Percentiles rank a stretch among this genome's conserved stretches.
Conservation (phyloP, 2,113 vertebrate species). For the Hydrolagus affinis region DNA sequence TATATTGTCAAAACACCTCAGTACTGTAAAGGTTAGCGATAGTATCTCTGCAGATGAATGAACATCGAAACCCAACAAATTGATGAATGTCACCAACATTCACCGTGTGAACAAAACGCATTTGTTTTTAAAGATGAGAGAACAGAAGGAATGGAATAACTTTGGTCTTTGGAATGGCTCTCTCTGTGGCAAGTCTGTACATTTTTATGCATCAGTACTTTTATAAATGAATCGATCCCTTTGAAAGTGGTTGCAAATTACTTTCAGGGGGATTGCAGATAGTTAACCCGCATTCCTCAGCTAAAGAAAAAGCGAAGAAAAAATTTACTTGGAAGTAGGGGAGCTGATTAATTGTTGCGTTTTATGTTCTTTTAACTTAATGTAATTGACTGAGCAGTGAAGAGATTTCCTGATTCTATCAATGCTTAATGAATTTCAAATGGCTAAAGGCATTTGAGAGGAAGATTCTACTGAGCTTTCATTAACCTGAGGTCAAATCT, state of each 20-base stretch:
- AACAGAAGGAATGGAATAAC: too few species aligned
- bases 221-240: too few species aligned
- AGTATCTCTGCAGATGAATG: too few species aligned
- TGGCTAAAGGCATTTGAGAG: neutral
- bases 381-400: neutral
- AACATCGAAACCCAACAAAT: too few species aligned
- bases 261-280: too few species aligned
- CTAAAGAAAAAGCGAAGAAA: neutral
- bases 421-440: neutral
- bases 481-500: constrained; percentile 3
- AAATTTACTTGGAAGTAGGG: neutral
- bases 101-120: neutral
- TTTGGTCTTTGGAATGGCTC: too few species aligned
- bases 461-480: neutral
- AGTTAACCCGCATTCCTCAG: neutral
- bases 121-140: too few species aligned
- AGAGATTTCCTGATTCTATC: neutral
- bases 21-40: too few species aligned
- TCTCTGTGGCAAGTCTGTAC: too few species aligned
- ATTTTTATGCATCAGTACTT: too few species aligned
- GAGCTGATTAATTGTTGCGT: neutral
- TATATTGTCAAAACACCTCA: too few species aligned
- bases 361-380: neutral
- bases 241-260: too few species aligned
- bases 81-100: neutral